These are phyloP conservation scores for Nemotelus nigrinus DNA, from an alignment of 2,888 invertebrate species.

Conservation along the genomic window DNA sequence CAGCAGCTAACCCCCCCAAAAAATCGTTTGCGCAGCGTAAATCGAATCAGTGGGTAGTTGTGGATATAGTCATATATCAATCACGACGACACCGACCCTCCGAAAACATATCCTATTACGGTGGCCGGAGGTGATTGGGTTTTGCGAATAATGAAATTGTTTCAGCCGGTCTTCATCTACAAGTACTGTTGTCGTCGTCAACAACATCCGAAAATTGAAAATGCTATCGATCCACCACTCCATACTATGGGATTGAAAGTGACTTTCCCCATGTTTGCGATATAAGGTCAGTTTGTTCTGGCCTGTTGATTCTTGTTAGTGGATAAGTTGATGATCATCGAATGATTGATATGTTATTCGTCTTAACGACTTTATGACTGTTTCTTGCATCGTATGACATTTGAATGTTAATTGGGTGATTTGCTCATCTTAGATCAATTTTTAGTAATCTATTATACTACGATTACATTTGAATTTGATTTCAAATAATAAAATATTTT, in stretches of 20 bases:
- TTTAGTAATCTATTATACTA: no score
- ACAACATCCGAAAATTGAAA: conserved; percentile 31
- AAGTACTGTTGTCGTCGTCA: conserved; percentile 5
- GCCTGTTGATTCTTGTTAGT: conserved; percentile 34
- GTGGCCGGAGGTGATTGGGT: conserved; percentile 26
- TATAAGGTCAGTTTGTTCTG: not conserved
- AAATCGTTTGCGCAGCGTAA: conserved; percentile 6
- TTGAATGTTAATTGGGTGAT: no score
- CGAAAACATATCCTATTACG: conserved; percentile 32
- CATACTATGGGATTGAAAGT: not conserved
- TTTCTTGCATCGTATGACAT: not conserved
- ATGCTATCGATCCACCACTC: conserved; percentile 38
- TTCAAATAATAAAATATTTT: no score
- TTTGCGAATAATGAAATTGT: conserved; percentile 38
- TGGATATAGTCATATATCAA: conserved; percentile 31
- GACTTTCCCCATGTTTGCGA: not conserved
- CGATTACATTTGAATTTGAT: no score
- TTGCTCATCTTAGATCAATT: no score
- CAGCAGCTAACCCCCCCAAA: conserved; percentile 3
- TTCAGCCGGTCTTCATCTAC: conserved; percentile 18
- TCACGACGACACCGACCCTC: conserved; percentile 29
- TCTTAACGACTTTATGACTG: conserved; percentile 29
- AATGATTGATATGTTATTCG: conserved; percentile 36
- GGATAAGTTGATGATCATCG: conserved; percentile 32
- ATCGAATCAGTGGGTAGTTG: conserved; percentile 10